Evolutionary conservation across 2,797 vertebrate genomes (phyloP), one percentile per base, ranked within the genome.

Genomic region (Pangasius sanitwongsei): DNA sequence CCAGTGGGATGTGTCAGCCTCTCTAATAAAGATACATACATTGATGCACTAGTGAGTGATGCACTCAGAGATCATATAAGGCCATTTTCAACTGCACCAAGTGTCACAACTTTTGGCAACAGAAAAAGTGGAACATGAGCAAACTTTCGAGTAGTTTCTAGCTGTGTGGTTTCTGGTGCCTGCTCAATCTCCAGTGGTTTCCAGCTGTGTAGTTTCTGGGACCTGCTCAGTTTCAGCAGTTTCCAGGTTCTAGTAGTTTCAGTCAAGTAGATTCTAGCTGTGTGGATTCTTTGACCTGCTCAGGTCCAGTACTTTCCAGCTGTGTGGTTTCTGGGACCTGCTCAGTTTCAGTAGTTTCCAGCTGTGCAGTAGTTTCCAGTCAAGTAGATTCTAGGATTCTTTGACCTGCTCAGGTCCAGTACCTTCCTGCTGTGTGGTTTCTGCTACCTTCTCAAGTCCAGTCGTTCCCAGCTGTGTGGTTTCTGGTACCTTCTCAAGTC

Each of bases 1-100:
- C 82, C 88, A 63, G 31, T 83, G 87, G 61, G 83, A 91, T 74
- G 63, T 23, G 80, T 87, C 88, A 89, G 80, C 53, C 28, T 53
- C 81, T 84, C 44, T 80, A 89, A 72, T 88, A 86, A 83, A 86
- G 44, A 87, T 77, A 77, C 41, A 85, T 86, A 77, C 28, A 61
- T 81, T 25, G 61, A 57, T 88, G 55, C 1, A 1, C 18, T 74
- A 70, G 37, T 88, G 82, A 90, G 69, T 59, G 69, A 86, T 87
- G 72, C 59, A 57, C 86, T 85, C 75, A 55, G 12, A 90, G 81
- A 70, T 50, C 41, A 63, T 69, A 69, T 67, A 31, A 69, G 2
- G 31, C 12, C 55, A 0, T 37, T 25, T 59, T n/a, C 37, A 5
- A 16, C 48, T 4, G 65, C n/a, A 37, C 65, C 70, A 70, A 70